Evolutionary conservation across 2,888 invertebrate genomes (phyloP), one percentile per base, ranked within the genome.

Genomic region (Argynnis bischoffii): DNA sequence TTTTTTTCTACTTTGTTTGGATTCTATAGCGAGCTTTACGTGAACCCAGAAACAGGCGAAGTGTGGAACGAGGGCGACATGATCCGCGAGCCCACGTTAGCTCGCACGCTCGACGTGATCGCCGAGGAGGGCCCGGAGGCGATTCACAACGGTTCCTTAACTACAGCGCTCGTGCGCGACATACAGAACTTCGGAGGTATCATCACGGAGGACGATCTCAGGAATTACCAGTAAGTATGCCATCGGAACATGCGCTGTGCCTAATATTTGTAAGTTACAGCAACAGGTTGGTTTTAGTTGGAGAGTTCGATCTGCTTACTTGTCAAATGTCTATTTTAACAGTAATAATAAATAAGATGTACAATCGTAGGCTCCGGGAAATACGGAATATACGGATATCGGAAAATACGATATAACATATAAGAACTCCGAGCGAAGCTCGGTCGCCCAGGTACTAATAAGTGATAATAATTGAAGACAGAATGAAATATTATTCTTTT

Each of bases 191-290:
- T 94, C 69, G 96, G 96, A 60, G 97, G 98, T 46, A 96, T 97
- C 68, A 94, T 98, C 60, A 96, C 96, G 0, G 93, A 93, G 76
- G 94, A 96, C 64, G 98, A 99, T 86, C 93, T 99, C 79, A 87
- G 87, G 71, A 91, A 93, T 74, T 98, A 95, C 90, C 93, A 84
- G 97, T 96, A 61, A 73, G 70, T 56, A 5, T 3, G 15, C 14
- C 41, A 13, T 14, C 0, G 31, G n/a, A 16, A 35, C 41, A 55
- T 35, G 31, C 8, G 31, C 31, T 35, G 31, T 35, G 31, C 31
- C 31, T 35, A 4, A 35, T 35, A 6, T 35, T n/a, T n/a, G 8
- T 21, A 21, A 21, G 21, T 21, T 21, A 21, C 3, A 21, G 6
- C 31, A 31, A 35, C 11, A 35, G 11, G 11, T 8, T 35, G 35